Evolutionary conservation across 2,888 invertebrate species (phyloP).

Genomic region (Patella ulyssiponensis): DNA sequence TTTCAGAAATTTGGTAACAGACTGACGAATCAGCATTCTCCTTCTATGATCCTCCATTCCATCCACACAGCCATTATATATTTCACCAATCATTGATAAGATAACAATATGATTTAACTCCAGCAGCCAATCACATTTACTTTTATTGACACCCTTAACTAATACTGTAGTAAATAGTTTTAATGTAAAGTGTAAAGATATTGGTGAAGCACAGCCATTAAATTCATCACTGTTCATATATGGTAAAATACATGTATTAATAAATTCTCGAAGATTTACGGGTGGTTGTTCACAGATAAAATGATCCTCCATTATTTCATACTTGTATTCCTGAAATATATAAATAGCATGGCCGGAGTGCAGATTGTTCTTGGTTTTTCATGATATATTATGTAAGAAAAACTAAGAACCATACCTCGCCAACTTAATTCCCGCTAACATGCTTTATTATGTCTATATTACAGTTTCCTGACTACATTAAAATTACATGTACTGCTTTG

Average conservation of each 20-base stretch:
- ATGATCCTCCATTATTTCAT: neutral
- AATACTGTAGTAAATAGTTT: neutral
- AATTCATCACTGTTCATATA: neutral
- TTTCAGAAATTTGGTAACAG: neutral
- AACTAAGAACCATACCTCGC: too few species aligned
- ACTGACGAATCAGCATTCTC: neutral
- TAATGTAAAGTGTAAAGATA: neutral
- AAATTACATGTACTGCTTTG: too few species aligned
- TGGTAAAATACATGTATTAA: neutral
- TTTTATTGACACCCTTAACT: neutral
- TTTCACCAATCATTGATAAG: neutral
- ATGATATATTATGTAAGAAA: too few species aligned
- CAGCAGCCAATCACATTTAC: neutral
- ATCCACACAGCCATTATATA: neutral
- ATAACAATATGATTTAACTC: neutral
- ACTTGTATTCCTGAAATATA: neutral
- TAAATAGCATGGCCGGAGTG: neutral
- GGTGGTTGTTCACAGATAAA: neutral
- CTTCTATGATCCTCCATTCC: neutral
- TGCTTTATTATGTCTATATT: too few species aligned
- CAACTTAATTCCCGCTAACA: too few species aligned
- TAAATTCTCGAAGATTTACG: neutral
- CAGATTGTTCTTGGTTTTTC: too few species aligned
- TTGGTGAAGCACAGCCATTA: neutral
- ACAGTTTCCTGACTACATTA: too few species aligned